Conservation (phyloP, 2,113 vertebrate genomes). For the Odontophorus gujanensis region DNA sequence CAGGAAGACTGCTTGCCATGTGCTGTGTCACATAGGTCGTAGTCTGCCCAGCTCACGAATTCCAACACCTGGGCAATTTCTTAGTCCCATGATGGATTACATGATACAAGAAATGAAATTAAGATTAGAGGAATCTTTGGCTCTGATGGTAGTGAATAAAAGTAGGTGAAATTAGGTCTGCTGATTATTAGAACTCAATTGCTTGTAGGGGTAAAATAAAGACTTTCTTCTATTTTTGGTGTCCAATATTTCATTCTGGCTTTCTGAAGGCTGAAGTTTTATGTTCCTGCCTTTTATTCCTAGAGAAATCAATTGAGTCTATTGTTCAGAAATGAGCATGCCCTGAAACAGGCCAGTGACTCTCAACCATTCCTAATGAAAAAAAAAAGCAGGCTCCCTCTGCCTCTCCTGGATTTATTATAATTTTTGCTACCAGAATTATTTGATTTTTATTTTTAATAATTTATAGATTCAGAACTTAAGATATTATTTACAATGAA, state of each 20-base stretch:
- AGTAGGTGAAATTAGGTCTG: not conserved
- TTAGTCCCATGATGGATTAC: not conserved
- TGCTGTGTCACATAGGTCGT: not conserved
- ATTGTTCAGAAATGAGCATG: not conserved
- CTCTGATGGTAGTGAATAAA: not conserved
- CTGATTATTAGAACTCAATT: not conserved
- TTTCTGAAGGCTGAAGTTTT: not conserved
- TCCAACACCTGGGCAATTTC: not conserved
- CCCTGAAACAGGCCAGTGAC: not conserved
- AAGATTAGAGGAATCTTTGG: not conserved
- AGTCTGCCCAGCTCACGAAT: not conserved
- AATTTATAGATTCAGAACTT: not conserved
- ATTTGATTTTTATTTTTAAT: not conserved
- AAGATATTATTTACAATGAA: not conserved
- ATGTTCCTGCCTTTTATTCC: not conserved
- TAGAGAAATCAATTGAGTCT: not conserved
- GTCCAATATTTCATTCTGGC: not conserved
- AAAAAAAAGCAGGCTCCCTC: not conserved
- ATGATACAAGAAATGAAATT: not conserved
- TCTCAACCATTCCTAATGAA: not conserved
- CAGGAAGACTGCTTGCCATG: not conserved
- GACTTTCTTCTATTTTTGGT: not conserved
- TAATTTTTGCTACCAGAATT: not conserved
- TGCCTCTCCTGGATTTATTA: not conserved
- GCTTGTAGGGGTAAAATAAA: not conserved